A percentile compares a stretch with the other conserved stretches of the same genome.
Conservation (phyloP, 2,113 vertebrate genomes). For the Pelecanus crispus region DNA sequence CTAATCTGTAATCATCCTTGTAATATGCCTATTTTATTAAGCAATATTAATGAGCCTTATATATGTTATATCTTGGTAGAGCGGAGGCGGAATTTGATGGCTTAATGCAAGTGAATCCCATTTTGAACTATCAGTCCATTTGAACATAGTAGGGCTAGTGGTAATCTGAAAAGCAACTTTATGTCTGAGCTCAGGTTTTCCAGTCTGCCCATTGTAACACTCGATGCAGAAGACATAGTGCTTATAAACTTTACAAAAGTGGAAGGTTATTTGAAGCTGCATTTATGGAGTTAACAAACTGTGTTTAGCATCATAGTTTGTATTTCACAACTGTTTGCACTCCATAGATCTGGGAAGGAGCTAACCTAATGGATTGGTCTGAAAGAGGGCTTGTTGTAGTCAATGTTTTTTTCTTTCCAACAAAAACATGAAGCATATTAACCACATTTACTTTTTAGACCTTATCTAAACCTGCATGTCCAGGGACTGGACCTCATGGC, state of each 20-base stretch:
- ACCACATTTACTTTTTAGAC: not conserved
- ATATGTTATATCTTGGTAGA: not conserved
- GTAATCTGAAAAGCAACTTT: not conserved
- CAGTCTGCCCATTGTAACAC: not conserved
- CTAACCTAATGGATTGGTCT: not conserved
- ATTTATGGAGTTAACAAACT: not conserved
- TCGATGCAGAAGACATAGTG: rapidly evolving
- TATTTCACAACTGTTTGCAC: not conserved
- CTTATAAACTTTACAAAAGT: not conserved
- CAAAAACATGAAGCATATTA: not conserved
- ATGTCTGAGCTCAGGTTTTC: not conserved
- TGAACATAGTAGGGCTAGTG: not conserved
- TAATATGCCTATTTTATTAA: not conserved
- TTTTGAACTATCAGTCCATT: not conserved
- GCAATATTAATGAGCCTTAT: not conserved
- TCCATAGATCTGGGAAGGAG: not conserved
- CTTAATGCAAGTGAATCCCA: not conserved
- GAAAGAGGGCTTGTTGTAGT: not conserved
- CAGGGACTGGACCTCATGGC: not conserved
- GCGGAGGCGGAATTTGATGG: not conserved
- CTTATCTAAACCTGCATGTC: not conserved
- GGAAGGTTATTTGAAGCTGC: not conserved
- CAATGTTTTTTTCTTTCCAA: not conserved
- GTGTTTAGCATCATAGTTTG: not conserved
- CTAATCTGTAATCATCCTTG: not conserved